phyloP scores from a whole-genome alignment of 2,888 invertebrate species.

The Willowsia nigromaculata region DNA sequence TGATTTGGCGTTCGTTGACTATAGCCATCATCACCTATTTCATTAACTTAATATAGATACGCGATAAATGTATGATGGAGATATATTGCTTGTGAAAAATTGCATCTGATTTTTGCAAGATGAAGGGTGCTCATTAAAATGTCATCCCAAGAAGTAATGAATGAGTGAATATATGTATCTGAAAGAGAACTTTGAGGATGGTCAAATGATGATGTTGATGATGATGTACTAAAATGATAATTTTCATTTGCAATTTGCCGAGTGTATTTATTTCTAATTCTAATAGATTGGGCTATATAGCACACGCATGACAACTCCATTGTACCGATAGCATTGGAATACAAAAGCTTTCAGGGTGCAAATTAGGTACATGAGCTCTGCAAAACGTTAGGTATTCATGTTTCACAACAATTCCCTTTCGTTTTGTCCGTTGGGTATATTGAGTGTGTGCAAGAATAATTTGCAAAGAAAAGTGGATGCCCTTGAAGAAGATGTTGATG shows the following conservation, averaged over 20 bases:
- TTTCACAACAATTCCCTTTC: slow-evolving; percentile 51
- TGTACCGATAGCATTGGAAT: slow-evolving; percentile 25
- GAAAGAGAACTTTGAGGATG: not conserved
- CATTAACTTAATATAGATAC: not conserved
- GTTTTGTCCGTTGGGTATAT: slow-evolving; percentile 29
- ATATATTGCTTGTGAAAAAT: not conserved
- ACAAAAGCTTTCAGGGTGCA: slow-evolving; percentile 18
- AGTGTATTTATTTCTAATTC: slow-evolving; percentile 26
- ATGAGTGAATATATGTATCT: not conserved
- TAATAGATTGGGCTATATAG: not conserved
- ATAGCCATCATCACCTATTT: not conserved
- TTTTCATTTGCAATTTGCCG: slow-evolving; percentile 31
- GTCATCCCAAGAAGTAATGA: slow-evolving; percentile 28
- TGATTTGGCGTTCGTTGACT: not conserved
- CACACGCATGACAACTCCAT: not conserved
- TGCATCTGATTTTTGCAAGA: not conserved
- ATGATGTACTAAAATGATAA: slow-evolving; percentile 20
- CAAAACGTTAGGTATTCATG: not conserved
- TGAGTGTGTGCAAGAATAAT: slow-evolving; percentile 31
- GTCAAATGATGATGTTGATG: not conserved
- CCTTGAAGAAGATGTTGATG: slow-evolving; percentile 55
- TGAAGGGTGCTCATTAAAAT: slow-evolving; percentile 56
- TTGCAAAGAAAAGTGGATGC: slow-evolving; percentile 65
- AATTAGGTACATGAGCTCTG: slow-evolving; percentile 21
- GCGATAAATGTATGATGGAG: not conserved